Conservation (phyloP, 2,113 vertebrate genomes). For the Hippocampus comes region DNA sequence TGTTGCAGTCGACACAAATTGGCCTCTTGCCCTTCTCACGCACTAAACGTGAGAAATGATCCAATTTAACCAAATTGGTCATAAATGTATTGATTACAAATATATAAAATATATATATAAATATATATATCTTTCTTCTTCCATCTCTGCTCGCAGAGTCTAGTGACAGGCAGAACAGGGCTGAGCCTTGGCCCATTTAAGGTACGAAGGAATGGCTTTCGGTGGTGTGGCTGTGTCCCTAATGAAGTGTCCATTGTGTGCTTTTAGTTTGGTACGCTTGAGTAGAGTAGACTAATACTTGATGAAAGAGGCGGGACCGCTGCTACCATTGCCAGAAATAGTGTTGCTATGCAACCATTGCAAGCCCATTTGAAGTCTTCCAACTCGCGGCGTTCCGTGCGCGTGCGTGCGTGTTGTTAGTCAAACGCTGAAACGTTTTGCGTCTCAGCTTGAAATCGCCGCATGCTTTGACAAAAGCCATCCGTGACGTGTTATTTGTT, state of each 20-base stretch:
- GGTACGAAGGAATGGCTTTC: background rate
- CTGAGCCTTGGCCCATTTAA: background rate
- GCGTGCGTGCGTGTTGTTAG: background rate
- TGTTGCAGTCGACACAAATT: background rate
- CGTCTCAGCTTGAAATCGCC: background rate
- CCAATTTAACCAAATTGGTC: background rate
- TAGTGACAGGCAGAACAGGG: background rate
- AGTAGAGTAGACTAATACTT: slow-evolving; percentile 12
- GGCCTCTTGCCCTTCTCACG: background rate
- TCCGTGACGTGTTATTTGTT: slow-evolving; percentile 2
- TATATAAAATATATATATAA: no score
- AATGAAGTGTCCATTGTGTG: background rate
- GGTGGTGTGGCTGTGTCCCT: background rate
- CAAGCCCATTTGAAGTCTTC: slow-evolving; percentile 28
- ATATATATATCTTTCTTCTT: background rate
- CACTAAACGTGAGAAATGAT: background rate
- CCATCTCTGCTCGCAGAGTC: background rate
- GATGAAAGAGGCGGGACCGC: slow-evolving; percentile 8
- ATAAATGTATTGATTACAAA: no score
- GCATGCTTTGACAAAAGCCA: background rate
- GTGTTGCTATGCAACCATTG: slow-evolving; percentile 52
- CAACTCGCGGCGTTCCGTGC: slow-evolving; percentile 4
- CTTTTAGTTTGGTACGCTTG: background rate
- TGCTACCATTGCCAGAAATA: slow-evolving; percentile 17
- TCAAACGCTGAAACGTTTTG: slow-evolving; percentile 15